Evolutionary conservation across 2,888 invertebrate species (phyloP), one percentile per base, ranked within the genome.

Genomic region (Drosophila demipolita): DNA sequence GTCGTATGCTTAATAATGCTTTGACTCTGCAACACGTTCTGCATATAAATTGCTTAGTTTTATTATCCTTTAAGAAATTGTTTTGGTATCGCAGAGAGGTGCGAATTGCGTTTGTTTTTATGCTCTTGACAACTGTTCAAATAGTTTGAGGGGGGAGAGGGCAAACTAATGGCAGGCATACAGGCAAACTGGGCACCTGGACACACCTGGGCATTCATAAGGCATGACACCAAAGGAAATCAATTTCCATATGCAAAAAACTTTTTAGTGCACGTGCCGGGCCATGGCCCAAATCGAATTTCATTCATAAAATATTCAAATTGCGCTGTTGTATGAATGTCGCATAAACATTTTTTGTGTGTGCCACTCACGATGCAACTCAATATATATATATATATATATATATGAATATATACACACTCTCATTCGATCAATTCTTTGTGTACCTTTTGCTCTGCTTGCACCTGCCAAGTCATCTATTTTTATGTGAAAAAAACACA

Each of bases 21-120:
- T 54, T 57, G 62, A 49, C 61, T 32, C 50, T 32, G 54, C 54
- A 50, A 52, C 87, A 86, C 81, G 85, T 80, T 83, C 87, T 80
- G 92, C 92, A 92, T 91, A 91, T 92, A 92, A 92, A 91, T 92
- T 91, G 92, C 90, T 79, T 91, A 83, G 82, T 92, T 91, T 84
- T 53, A 55, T 29, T 78, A 75, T 82, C 63, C 57, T 69, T 78
- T 59, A 73, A 63, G 64, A 29, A 40, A 49, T 15, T 60, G 53
- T 26, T 66, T 66, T 54, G 20, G 54, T 67, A 55, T 53, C 63
- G 72, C 53, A 59, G 53, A 12, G 38, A 89, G 87, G 87, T 89
- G 90, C 71, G 87, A 87, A 87, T 89, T 87, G 80, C 88, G 88
- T 90, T 90, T 88, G 80, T 89, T 90, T 78, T 78, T 73, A 78